These are phyloP conservation scores for Halcyon senegalensis DNA, from an alignment of 2,113 vertebrate species.

Conservation along the genomic window DNA sequence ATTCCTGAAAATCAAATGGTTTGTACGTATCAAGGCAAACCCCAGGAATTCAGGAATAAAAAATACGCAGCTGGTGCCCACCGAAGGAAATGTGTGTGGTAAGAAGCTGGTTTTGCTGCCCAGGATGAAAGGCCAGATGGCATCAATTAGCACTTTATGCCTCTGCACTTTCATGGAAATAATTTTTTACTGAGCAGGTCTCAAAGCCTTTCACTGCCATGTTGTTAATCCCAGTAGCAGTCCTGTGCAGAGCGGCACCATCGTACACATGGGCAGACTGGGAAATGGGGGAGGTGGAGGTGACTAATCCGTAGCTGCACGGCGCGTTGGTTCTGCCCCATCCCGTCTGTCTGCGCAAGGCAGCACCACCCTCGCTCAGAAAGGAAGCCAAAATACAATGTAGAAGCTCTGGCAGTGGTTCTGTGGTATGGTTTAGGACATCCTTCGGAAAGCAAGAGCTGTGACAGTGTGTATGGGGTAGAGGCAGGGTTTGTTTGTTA, in stretches of 20 bases:
- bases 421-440: not conserved
- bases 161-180: conserved; percentile 9
- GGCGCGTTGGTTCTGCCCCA: not conserved
- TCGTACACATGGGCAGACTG: not conserved
- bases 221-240: not conserved
- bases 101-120: not conserved
- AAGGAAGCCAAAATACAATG: not conserved
- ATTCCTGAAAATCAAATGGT: conserved; percentile 4
- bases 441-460: not conserved
- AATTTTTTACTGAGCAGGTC: conserved; percentile 22
- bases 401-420: not conserved
- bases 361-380: not conserved
- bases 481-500: not conserved
- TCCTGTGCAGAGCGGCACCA: not conserved
- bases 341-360: not conserved
- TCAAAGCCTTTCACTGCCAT: not conserved
- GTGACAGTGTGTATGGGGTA: not conserved
- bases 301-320: not conserved
- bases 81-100: conserved; percentile 9
- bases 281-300: not conserved
- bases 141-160: conserved; percentile 24
- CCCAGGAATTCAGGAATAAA: not conserved
- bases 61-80: not conserved
- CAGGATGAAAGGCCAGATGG: conserved; percentile 11
- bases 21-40: conserved; percentile 6